Percentiles rank a stretch among this genome's conserved stretches.
Evolutionary conservation across 2,113 vertebrate genomes (phyloP).

Genomic region (Corydoras sp.): DNA sequence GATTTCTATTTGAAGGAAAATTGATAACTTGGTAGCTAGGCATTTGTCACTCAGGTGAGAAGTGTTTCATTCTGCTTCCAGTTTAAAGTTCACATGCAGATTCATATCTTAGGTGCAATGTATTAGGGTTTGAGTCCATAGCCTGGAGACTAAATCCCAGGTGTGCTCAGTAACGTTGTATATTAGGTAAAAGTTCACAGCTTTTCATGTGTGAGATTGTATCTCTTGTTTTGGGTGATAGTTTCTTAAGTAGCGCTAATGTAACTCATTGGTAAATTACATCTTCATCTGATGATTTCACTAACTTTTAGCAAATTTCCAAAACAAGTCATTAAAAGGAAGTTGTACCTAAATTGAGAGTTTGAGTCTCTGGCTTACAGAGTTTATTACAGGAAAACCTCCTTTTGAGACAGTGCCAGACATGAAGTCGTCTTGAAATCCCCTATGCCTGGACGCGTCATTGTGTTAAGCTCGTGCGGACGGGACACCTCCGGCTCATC

Average conservation of each 20-base stretch:
- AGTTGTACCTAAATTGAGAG: too few relatives aligned
- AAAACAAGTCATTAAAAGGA: neutral
- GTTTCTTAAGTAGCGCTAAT: neutral
- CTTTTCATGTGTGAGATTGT: too few relatives aligned
- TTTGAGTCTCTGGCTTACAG: too few relatives aligned
- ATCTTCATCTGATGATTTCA: neutral
- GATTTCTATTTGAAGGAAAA: too few relatives aligned
- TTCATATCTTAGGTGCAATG: too few relatives aligned
- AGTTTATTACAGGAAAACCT: constrained; percentile 66
- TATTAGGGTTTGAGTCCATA: too few relatives aligned
- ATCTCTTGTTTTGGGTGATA: too few relatives aligned
- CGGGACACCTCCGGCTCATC: constrained; percentile 52
- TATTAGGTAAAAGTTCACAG: too few relatives aligned
- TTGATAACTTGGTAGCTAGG: too few relatives aligned
- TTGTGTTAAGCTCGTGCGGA: constrained; percentile 63
- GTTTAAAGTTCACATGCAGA: too few relatives aligned
- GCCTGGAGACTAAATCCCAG: neutral
- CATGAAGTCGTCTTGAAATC: constrained; percentile 73
- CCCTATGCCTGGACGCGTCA: constrained; percentile 63
- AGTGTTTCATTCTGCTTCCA: too few relatives aligned
- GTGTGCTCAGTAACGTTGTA: neutral
- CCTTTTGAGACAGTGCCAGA: constrained; percentile 66
- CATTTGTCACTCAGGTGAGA: too few relatives aligned
- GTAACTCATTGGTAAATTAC: neutral
- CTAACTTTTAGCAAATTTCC: neutral